Conservation (phyloP, 2,888 invertebrate genomes). For the Helicoverpa assulta region DNA sequence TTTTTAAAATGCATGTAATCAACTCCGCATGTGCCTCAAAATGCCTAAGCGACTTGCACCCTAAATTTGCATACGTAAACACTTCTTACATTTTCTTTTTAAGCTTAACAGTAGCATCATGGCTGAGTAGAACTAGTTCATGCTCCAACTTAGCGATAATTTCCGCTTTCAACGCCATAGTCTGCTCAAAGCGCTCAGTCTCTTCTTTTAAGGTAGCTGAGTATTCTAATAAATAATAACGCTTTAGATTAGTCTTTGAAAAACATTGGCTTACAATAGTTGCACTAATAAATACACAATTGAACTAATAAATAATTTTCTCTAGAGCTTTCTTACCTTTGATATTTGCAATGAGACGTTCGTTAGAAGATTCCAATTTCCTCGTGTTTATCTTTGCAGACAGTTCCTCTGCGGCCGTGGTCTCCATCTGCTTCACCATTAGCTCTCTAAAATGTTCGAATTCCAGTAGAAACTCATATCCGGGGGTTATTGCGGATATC, state of each 20-base stretch:
- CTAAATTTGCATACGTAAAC: too few relatives aligned
- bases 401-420: constrained; percentile 86
- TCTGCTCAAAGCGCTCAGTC: constrained; percentile 70
- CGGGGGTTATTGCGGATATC: constrained; percentile 10
- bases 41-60: too few relatives aligned
- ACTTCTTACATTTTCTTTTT: constrained; percentile 79
- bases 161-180: constrained; percentile 72
- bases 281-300: too few relatives aligned
- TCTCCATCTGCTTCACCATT: constrained; percentile 81
- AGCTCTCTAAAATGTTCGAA: constrained; percentile 81
- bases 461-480: constrained; percentile 75
- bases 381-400: constrained; percentile 80
- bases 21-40: too few relatives aligned
- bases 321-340: constrained; percentile 68
- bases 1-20: too few relatives aligned
- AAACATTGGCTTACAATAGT: too few relatives aligned
- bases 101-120: constrained; percentile 67
- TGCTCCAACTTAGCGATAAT: constrained; percentile 73
- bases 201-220: constrained; percentile 72
- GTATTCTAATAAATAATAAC: constrained; percentile 64
- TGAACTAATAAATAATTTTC: too few relatives aligned
- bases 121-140: constrained; percentile 65
- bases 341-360: constrained; percentile 78
- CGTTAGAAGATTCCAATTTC: constrained; percentile 83
- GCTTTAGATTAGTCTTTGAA: neutral